phyloP scores from a whole-genome alignment of 2,113 vertebrate species.

The Rhinichthys klamathensis region DNA sequence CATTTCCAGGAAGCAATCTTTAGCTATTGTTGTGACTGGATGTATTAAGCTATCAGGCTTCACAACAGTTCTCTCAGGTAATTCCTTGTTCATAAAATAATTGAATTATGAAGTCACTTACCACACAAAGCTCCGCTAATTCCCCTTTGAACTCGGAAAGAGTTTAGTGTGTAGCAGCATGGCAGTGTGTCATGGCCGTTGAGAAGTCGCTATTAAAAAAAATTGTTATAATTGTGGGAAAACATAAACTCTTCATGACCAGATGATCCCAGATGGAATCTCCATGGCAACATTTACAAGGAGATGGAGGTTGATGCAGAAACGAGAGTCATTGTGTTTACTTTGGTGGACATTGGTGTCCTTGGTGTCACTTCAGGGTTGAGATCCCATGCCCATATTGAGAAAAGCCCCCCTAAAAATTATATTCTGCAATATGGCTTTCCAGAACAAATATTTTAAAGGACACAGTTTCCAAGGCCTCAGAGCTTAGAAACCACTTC shows the following conservation, averaged over 20 bases:
- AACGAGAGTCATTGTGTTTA: constrained; percentile 47
- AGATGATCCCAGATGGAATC: constrained; percentile 50
- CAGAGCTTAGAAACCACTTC: background rate
- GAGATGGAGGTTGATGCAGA: constrained; percentile 52
- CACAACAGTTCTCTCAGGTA: constrained; percentile 30
- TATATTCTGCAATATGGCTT: background rate
- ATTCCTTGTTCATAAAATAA: constrained; percentile 53
- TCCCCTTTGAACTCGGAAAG: constrained; percentile 54
- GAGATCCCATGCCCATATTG: background rate
- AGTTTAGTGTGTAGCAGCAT: constrained; percentile 34
- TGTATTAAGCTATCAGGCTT: constrained; percentile 26
- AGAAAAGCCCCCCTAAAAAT: constrained; percentile 14
- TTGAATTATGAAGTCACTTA: constrained; percentile 55
- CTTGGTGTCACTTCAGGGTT: constrained; percentile 16
- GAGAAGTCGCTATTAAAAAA: constrained; percentile 59
- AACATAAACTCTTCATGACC: constrained; percentile 59
- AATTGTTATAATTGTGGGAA: constrained; percentile 60
- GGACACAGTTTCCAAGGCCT: background rate
- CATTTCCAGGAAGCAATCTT: constrained; percentile 19
- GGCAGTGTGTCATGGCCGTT: constrained; percentile 50
- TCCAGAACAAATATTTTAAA: constrained; percentile 35
- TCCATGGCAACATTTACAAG: constrained; percentile 50
- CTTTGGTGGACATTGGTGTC: constrained; percentile 14
- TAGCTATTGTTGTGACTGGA: constrained; percentile 8
- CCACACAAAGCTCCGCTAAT: constrained; percentile 52